Conservation (phyloP, 2,888 invertebrate species). For the Teleiodes luculella region DNA sequence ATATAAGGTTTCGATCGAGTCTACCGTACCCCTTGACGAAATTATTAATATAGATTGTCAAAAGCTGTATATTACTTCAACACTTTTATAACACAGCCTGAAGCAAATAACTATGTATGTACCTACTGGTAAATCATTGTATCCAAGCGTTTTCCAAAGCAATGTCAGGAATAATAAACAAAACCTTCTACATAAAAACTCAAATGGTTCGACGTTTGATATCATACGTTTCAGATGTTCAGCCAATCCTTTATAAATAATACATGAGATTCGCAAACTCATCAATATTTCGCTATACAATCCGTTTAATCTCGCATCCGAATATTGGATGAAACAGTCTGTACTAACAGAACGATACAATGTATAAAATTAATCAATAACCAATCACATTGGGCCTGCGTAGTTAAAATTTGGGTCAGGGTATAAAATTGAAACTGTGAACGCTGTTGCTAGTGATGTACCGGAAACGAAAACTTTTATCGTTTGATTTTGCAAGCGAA, state of each 20-base stretch:
- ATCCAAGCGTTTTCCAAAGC: no score
- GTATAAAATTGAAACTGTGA: constrained; percentile 35
- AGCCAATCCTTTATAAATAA: background rate
- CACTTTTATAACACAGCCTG: no score
- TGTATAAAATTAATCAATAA: constrained; percentile 55
- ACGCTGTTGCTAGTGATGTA: background rate
- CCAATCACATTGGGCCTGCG: constrained; percentile 56
- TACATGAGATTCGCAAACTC: background rate
- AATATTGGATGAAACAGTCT: constrained; percentile 2
- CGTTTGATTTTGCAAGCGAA: no score
- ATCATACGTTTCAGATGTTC: background rate
- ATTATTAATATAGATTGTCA: no score
- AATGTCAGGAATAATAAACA: background rate
- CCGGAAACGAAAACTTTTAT: background rate
- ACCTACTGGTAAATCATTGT: no score
- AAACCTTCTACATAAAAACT: no score
- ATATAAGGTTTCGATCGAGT: no score
- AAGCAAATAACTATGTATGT: no score
- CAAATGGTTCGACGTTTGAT: background rate
- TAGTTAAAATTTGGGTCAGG: constrained; percentile 57
- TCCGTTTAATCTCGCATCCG: constrained; percentile 3
- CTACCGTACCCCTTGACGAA: no score
- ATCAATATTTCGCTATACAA: constrained; percentile 6
- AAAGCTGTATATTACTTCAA: no score
- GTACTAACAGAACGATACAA: constrained; percentile 5